phyloP scores from a whole-genome alignment of 1,140 invertebrate species.

The Solen grandis region DNA sequence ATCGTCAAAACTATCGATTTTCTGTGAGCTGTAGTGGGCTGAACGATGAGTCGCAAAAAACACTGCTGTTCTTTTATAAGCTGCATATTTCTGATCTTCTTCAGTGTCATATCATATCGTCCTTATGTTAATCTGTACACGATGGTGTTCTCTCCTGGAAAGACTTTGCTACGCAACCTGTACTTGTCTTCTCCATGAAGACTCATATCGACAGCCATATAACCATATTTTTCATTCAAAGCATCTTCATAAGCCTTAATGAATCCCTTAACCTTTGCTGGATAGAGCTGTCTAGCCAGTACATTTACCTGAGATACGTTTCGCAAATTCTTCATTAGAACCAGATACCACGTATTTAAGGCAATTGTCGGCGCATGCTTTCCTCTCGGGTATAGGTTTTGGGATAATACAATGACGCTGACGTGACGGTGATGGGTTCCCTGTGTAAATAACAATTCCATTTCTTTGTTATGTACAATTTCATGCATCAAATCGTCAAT shows the following conservation, averaged over 20 bases:
- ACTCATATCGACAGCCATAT: constrained; percentile 18
- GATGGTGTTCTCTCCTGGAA: constrained; percentile 3
- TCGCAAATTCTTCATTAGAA: constrained; percentile 21
- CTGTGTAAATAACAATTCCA: constrained; percentile 41
- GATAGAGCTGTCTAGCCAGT: constrained; percentile 25
- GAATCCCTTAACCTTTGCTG: neutral
- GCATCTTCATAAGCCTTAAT: constrained; percentile 31
- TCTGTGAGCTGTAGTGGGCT: too few species aligned
- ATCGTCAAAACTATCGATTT: too few species aligned
- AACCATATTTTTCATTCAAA: neutral
- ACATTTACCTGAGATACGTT: constrained; percentile 3
- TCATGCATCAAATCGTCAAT: constrained; percentile 28
- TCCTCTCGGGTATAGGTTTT: constrained; percentile 14
- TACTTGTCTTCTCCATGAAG: neutral
- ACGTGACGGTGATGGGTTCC: constrained; percentile 13
- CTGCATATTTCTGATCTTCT: too few species aligned
- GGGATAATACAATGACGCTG: constrained; percentile 18
- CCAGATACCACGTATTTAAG: constrained; percentile 33
- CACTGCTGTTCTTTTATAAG: too few species aligned
- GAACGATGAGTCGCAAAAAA: too few species aligned
- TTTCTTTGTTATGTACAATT: constrained; percentile 7
- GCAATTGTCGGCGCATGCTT: constrained; percentile 22
- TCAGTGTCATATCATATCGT: too few species aligned
- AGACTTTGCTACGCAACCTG: constrained; percentile 3
- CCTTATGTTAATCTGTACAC: too few species aligned